Evolutionary conservation across 2,888 invertebrate genomes (phyloP).

Genomic region (Holacanthella duospinosa): DNA sequence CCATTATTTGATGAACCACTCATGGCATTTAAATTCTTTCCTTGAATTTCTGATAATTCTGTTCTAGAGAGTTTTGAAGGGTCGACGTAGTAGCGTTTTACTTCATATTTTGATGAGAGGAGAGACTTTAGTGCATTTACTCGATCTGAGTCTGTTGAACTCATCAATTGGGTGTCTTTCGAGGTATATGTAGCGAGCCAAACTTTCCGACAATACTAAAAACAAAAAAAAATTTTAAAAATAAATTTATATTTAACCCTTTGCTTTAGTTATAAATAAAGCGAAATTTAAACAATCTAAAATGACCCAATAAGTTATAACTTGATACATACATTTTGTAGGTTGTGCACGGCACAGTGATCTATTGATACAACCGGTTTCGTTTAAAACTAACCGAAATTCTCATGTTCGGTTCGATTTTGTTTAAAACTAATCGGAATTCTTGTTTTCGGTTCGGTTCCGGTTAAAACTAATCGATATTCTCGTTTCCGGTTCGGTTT

Average conservation of each 20-base stretch:
- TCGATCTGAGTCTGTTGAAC: constrained; percentile 31
- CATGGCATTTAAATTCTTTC: constrained; percentile 26
- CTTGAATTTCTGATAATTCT: constrained; percentile 32
- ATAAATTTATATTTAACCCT: not conserved
- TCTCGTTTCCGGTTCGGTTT: too few species aligned
- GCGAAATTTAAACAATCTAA: too few species aligned
- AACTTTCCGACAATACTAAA: constrained; percentile 68
- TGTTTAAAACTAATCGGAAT: too few species aligned
- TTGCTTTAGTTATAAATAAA: too few species aligned
- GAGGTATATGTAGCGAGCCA: constrained; percentile 60
- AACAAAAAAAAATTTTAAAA: constrained; percentile 16
- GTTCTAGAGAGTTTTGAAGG: constrained; percentile 33
- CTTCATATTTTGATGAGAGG: constrained; percentile 36
- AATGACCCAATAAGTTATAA: too few species aligned
- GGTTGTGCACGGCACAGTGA: too few species aligned
- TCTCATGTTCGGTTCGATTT: too few species aligned
- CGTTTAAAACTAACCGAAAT: too few species aligned
- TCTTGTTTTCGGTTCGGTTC: too few species aligned
- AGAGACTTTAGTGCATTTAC: constrained; percentile 24
- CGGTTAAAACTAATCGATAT: too few species aligned
- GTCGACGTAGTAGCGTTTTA: constrained; percentile 35
- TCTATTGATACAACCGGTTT: too few species aligned
- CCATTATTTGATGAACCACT: constrained; percentile 16
- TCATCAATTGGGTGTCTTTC: constrained; percentile 28
- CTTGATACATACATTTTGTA: too few species aligned